Evolutionary conservation across 2,888 invertebrate species (phyloP).

Genomic region (Quadroppia sp.): DNA sequence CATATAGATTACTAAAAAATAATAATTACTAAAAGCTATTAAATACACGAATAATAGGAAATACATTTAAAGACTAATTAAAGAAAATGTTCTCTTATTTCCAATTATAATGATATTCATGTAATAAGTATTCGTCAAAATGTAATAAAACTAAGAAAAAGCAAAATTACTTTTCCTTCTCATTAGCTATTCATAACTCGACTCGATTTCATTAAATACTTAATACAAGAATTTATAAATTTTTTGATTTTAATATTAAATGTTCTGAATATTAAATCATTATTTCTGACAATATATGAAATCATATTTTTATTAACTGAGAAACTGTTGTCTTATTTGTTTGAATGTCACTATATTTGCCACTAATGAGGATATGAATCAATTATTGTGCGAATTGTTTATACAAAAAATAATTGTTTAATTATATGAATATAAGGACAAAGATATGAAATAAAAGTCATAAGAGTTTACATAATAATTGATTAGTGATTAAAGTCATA

Average conservation of each 20-base stretch:
- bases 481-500: not conserved
- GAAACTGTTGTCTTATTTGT: too few relatives aligned
- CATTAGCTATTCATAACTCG: not conserved
- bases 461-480: not conserved
- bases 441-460: not conserved
- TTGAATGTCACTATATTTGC: too few relatives aligned
- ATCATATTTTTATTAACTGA: too few relatives aligned
- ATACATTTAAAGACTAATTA: not conserved
- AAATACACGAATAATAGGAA: not conserved
- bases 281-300: too few relatives aligned
- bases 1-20: not conserved
- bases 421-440: too few relatives aligned
- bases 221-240: too few relatives aligned
- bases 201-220: too few relatives aligned
- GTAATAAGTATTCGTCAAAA: not conserved
- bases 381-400: too few relatives aligned
- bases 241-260: too few relatives aligned
- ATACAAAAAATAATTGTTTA: too few relatives aligned
- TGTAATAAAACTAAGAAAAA: not conserved
- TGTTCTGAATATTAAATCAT: too few relatives aligned
- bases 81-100: not conserved
- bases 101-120: not conserved
- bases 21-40: not conserved
- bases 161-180: not conserved
- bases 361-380: too few relatives aligned